These are phyloP conservation scores for Poeciliopsis turneri DNA, from an alignment of 2,797 vertebrate genomes.

Conservation along the genomic window DNA sequence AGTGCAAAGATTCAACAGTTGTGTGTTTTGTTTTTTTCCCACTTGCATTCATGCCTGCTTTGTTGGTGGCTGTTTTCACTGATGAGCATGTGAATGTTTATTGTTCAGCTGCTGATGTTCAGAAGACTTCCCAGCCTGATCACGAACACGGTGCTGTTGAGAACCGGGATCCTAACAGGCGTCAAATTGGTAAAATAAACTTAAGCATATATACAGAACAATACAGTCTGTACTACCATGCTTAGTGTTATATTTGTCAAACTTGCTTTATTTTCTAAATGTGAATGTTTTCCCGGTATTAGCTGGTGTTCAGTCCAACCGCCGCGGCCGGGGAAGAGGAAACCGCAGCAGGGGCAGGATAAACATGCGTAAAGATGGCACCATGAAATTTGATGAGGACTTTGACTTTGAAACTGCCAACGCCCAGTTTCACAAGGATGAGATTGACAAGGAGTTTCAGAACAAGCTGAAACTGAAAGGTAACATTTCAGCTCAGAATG, in stretches of 20 bases:
- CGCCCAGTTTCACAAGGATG: constrained; percentile 97
- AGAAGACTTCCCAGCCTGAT: constrained; percentile 85
- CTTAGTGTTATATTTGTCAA: background rate
- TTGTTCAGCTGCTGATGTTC: constrained; percentile 81
- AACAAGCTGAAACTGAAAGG: constrained; percentile 98
- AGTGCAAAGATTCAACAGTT: background rate
- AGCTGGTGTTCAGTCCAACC: constrained; percentile 78
- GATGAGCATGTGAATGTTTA: background rate
- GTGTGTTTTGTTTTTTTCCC: background rate
- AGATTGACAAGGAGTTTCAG: constrained; percentile 97
- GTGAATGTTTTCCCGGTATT: background rate
- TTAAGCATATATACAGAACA: background rate
- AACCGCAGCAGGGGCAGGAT: constrained; percentile 92
- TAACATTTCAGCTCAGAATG: constrained; percentile 43
- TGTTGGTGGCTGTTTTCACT: background rate
- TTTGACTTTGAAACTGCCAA: constrained; percentile 99
- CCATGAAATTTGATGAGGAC: constrained; percentile 98
- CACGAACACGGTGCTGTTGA: constrained; percentile 87
- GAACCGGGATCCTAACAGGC: constrained; percentile 83
- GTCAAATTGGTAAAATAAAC: constrained; percentile 81
- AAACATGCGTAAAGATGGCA: constrained; percentile 89
- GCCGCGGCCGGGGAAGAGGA: constrained; percentile 89
- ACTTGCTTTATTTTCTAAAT: background rate
- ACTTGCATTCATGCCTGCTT: background rate
- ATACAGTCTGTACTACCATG: background rate